Conservation (phyloP, 2,888 invertebrate genomes). For the Rhingia campestris region DNA sequence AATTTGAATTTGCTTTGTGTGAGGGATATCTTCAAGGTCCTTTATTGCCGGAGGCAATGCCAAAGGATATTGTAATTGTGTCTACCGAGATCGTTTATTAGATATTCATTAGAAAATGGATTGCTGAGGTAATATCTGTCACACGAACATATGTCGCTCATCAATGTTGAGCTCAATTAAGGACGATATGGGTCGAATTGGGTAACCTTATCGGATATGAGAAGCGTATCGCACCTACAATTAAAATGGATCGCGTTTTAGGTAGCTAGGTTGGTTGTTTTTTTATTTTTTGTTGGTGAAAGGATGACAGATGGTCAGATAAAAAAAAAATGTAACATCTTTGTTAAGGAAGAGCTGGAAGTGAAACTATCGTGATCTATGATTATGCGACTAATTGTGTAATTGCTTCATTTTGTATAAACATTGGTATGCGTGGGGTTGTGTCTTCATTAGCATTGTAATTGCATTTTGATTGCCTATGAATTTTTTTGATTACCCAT, state of each 20-base stretch:
- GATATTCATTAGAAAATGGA: slow-evolving; percentile 10
- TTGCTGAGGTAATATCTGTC: slow-evolving; percentile 9
- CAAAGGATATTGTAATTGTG: background rate
- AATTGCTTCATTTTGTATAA: slow-evolving; percentile 41
- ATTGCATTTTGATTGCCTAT: slow-evolving; percentile 47
- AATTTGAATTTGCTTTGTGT: background rate
- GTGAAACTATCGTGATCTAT: slow-evolving; percentile 32
- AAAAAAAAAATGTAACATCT: slow-evolving; percentile 1
- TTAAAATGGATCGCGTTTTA: background rate
- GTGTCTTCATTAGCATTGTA: slow-evolving; percentile 43
- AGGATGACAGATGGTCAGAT: slow-evolving; percentile 34
- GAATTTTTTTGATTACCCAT: slow-evolving; percentile 22
- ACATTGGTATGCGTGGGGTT: background rate
- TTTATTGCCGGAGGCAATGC: slow-evolving; percentile 4
- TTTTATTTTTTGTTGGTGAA: background rate
- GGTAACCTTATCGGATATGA: background rate
- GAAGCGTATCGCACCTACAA: slow-evolving; percentile 31
- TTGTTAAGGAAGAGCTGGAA: background rate
- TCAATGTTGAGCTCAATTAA: slow-evolving; percentile 29
- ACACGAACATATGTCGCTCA: slow-evolving; percentile 4
- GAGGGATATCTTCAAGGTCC: background rate
- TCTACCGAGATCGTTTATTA: background rate
- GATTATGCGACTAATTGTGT: slow-evolving; percentile 41
- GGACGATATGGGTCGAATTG: slow-evolving; percentile 1
- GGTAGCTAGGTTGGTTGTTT: background rate